Evolutionary conservation across 2,888 invertebrate species (phyloP), one percentile per base, ranked within the genome.

Genomic region (Uropetala carovei): DNA sequence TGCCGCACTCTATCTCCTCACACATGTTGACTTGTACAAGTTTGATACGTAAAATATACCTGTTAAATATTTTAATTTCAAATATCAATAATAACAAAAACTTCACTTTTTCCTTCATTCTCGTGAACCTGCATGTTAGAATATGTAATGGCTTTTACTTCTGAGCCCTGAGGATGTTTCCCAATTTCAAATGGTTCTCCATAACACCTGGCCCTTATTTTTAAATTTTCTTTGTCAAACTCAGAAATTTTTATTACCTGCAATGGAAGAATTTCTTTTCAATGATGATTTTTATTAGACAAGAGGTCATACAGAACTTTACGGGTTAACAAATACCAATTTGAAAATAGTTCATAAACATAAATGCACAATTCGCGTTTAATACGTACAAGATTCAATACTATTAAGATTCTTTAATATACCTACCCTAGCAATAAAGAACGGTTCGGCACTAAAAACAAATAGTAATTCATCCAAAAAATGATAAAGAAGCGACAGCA

Each of bases 61-160:
- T n/a, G 5, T 43, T 43, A 43, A 43, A 43, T 43, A 43, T 43
- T 43, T 75, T 9, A 91, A 92, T 92, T 93, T 96, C 95, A 99
- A 95, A 99, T 99, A 96, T 99, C 99, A 95, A 99, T 98, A 95
- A 99, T 99, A 94, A 99, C 99, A 97, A 98, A 99, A 85, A 99
- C 96, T 96, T 99, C 98, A 95, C 96, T 97, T 94, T 96, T 96
- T 93, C 96, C 96, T 94, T 96, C 96, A 93, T 97, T 94, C 92
- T 96, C 95, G 93, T 96, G 96, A 86, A 98, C 95, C 96, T 99
- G 99, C 99, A 99, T 99, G 92, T 99, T 99, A 11, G 99, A 99
- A 95, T 99, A 99, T 8, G 99, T 99, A 93, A 99, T 99, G 60
- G 99, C 99, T 95, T 99, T 99, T 4, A 99, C 99, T 96, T 99